Percentiles rank a stretch among this genome's conserved stretches.
phyloP scores from a whole-genome alignment of 2,113 vertebrate species.

The Urocitellus parryii region DNA sequence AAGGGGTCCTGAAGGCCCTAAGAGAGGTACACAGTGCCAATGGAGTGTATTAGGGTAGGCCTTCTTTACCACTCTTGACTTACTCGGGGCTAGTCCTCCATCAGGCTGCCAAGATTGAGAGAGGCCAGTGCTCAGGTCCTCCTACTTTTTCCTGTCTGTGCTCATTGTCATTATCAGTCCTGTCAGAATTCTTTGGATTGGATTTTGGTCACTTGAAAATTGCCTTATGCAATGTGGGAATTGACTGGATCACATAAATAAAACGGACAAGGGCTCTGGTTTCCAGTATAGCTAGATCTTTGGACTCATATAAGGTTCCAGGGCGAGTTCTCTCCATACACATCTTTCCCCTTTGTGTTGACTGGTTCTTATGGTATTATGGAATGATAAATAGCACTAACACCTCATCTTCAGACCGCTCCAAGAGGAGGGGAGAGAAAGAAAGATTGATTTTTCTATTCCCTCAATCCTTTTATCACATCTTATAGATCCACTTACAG shows the following conservation, averaged over 20 bases:
- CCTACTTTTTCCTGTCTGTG: not conserved
- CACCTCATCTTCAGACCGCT: not conserved
- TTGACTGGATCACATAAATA: not conserved
- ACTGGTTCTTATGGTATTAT: not conserved
- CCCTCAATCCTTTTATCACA: not conserved
- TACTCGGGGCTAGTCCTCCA: not conserved
- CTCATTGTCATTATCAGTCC: not conserved
- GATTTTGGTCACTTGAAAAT: constrained; percentile 43
- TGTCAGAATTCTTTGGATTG: constrained; percentile 34
- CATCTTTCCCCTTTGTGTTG: not conserved
- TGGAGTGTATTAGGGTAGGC: not conserved
- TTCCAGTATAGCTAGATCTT: not conserved
- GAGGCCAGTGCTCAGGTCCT: not conserved
- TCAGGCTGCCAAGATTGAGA: not conserved
- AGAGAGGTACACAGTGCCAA: not conserved
- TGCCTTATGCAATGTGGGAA: not conserved
- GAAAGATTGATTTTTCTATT: not conserved
- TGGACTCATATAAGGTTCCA: not conserved
- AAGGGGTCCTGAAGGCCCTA: not conserved
- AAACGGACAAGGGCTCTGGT: not conserved
- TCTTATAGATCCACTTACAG: not conserved
- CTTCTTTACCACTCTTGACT: not conserved
- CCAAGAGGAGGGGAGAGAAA: not conserved
- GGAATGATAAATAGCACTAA: not conserved
- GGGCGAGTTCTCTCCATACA: not conserved